Base-by-base conservation (phyloP, 2,113 vertebrate species). In the Hoplias malabaricus region DNA sequence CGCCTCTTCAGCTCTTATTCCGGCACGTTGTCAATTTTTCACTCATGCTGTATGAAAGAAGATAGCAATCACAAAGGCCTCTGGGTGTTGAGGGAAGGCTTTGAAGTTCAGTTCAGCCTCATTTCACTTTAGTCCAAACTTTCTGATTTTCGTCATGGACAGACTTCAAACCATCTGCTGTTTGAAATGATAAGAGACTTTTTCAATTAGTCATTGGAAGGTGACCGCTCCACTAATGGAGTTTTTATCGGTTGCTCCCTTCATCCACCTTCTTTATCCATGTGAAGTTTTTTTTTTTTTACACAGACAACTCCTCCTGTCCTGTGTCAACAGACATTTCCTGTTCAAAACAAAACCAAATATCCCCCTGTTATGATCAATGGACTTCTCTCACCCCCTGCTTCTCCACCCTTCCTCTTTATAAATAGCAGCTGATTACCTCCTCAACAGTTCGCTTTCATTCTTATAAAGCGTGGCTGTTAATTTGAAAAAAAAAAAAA, bases 271-370 rank as follows among this genome's bases (percentile, higher is more conserved):
- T 31, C 21, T 74, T 65, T 65, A 63, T 53, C 48, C 5, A 3
- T 73, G 27, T 62, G 19, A 5, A 16, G 2, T 63, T 46, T 11
- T 21, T 10, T 9, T 29, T 1, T 57, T 59, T 73, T 38, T 12
- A 36, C 19, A 46, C 19, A 0, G 7, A 16, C 42, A 33, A 57
- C 59, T 34, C 61, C 72, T 74, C 59, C 72, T 65, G 72, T 65
- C 61, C 73, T 66, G 73, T 75, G 42, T 75, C 72, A 74, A 74
- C 72, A 74, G 57, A 74, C 16, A 42, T 36, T 75, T 75, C 56
- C 73, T 10, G 46, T 8, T 14, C 14, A 23, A 61, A 65, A 65
- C 7, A 65, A 43, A 36, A 63, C 31, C n/a, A 50, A 53, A 50
- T 23, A 27, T 48, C n/a, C 7, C 25, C 56, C 6, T n/a, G 6